Percentiles rank a stretch among this genome's conserved stretches.
These are phyloP conservation scores for Selenia dentaria DNA, from an alignment of 2,888 invertebrate genomes.

Conservation along the genomic window DNA sequence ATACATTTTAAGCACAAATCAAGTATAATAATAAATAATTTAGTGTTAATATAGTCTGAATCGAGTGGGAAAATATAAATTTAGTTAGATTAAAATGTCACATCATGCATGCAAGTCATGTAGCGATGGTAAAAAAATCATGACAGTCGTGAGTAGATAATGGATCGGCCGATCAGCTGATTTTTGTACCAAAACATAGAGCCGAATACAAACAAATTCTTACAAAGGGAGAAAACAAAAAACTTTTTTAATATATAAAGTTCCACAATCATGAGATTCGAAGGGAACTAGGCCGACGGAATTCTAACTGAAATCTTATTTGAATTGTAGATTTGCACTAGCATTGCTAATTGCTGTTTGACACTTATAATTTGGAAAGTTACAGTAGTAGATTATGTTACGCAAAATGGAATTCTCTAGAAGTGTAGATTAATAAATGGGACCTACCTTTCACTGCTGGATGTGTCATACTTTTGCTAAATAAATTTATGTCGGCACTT, in stretches of 20 bases:
- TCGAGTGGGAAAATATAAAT: too few relatives aligned
- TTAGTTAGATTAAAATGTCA: too few relatives aligned
- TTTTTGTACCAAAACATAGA: conserved; percentile 24
- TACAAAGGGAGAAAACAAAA: conserved; percentile 15
- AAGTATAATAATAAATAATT: conserved; percentile 6
- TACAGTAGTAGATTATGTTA: conserved; percentile 6
- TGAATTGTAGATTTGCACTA: conserved; percentile 24
- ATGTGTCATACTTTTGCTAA: conserved; percentile 42
- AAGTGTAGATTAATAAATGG: conserved; percentile 29
- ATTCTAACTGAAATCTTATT: conserved; percentile 27
- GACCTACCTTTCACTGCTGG: conserved; percentile 41
- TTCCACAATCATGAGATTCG: conserved; percentile 5
- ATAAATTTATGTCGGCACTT: conserved; percentile 34
- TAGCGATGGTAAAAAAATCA: conserved; percentile 10
- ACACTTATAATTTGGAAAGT: conserved; percentile 11
- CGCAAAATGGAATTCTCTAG: conserved; percentile 19
- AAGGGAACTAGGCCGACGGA: conserved; percentile 5
- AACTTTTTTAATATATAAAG: conserved; percentile 19
- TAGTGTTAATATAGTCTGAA: conserved; percentile 14
- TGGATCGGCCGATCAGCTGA: conserved; percentile 33
- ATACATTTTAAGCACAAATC: conserved; percentile 6
- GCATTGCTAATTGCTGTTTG: conserved; percentile 16
- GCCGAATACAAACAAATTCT: conserved; percentile 15
- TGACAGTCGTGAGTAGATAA: conserved; percentile 20
- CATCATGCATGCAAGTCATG: conserved; percentile 29